Percentiles rank a stretch among this genome's conserved stretches.
These are phyloP conservation scores for Melieria omissa DNA, from an alignment of 2,888 invertebrate species.

Conservation along the genomic window DNA sequence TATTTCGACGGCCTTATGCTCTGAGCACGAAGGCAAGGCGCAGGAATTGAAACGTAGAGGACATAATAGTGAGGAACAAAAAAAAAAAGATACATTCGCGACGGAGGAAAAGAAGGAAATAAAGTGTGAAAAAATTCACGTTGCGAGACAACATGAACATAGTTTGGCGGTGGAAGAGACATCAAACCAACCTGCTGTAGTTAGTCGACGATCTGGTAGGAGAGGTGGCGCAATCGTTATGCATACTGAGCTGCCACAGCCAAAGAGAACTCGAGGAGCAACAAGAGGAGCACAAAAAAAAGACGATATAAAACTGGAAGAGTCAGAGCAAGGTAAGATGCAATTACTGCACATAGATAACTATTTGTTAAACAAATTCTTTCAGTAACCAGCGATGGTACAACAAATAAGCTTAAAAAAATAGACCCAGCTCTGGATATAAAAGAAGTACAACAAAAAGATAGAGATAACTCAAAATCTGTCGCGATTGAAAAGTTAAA, in stretches of 20 bases:
- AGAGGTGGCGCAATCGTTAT: conserved; percentile 55
- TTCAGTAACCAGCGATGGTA: too few relatives aligned
- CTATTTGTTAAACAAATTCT: too few relatives aligned
- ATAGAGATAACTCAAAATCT: too few relatives aligned
- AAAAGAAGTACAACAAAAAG: too few relatives aligned
- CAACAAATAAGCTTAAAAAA: too few relatives aligned
- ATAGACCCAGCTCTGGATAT: too few relatives aligned
- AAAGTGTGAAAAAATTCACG: conserved; percentile 42
- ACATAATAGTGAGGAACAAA: conserved; percentile 55
- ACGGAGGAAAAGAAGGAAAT: conserved; percentile 44
- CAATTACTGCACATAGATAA: too few relatives aligned
- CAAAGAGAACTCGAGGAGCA: conserved; percentile 54
- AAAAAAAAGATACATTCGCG: conserved; percentile 38
- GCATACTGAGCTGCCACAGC: conserved; percentile 53
- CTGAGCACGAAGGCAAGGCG: conserved; percentile 27
- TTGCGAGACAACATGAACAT: too few relatives aligned
- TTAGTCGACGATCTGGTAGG: conserved; percentile 56
- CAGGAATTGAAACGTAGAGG: conserved; percentile 56
- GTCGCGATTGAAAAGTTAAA: too few relatives aligned
- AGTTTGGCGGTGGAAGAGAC: too few relatives aligned
- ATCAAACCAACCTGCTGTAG: background rate
- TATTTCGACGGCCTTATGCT: background rate
- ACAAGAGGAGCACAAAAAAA: conserved; percentile 43
- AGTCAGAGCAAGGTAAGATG: too few relatives aligned
- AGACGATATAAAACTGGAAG: conserved; percentile 30